A percentile compares a stretch with the other conserved stretches of the same genome.
Conservation (phyloP, 2,888 invertebrate genomes). For the Megalurothrips usitatus region DNA sequence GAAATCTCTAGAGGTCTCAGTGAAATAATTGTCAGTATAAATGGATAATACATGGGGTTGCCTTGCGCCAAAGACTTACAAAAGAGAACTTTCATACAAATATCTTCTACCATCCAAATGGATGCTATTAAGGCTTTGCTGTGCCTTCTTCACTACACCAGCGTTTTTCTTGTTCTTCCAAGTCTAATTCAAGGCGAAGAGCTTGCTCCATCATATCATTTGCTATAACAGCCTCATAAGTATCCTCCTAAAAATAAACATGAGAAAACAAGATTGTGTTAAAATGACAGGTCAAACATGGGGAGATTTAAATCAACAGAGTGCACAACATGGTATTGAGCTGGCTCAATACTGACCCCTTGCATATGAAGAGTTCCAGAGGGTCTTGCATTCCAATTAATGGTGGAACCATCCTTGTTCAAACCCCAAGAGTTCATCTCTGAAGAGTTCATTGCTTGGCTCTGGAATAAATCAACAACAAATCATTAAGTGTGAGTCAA, state of each 20-base stretch:
- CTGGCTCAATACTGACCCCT: not conserved
- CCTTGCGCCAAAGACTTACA: too few relatives aligned
- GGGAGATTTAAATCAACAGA: not conserved
- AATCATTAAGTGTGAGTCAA: not conserved
- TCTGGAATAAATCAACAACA: slow-evolving; percentile 37
- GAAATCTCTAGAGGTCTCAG: too few relatives aligned
- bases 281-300: not conserved
- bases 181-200: slow-evolving; percentile 60
- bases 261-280: not conserved
- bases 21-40: too few relatives aligned
- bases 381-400: slow-evolving; percentile 36
- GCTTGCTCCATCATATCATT: slow-evolving; percentile 63
- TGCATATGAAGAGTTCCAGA: slow-evolving; percentile 26
- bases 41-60: too few relatives aligned
- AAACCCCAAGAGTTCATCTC: slow-evolving; percentile 35
- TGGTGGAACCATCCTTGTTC: slow-evolving; percentile 36
- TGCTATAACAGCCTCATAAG: slow-evolving; percentile 60
- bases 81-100: not conserved
- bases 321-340: not conserved
- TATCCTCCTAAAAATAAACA: slow-evolving; percentile 49
- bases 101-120: not conserved
- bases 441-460: slow-evolving; percentile 37
- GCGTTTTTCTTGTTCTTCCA: slow-evolving; percentile 59
- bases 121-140: slow-evolving; percentile 30
- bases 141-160: slow-evolving; percentile 58